phyloP scores from a whole-genome alignment of 2,113 vertebrate genomes.

The Oryzias melastigma region DNA sequence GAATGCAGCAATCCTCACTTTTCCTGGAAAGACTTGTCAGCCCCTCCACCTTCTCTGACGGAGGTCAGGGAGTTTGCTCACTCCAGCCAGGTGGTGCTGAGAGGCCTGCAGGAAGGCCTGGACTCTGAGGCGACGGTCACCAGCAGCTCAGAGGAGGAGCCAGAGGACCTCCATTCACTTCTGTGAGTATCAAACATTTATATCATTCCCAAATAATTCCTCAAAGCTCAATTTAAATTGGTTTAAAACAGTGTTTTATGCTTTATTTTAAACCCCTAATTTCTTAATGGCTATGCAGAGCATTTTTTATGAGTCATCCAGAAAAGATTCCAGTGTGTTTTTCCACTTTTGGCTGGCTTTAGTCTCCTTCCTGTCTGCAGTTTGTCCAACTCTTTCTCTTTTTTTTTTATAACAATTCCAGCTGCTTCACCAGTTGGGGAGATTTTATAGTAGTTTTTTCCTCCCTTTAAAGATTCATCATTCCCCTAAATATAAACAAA shows the following conservation, averaged over 20 bases:
- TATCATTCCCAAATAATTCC: neutral
- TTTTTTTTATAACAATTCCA: conserved; percentile 19
- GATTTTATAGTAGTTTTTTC: conserved; percentile 31
- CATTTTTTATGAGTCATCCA: neutral
- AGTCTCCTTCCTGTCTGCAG: neutral
- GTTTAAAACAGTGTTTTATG: neutral
- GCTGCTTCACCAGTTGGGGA: conserved; percentile 4
- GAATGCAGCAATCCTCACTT: neutral
- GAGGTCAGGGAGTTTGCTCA: conserved; percentile 80
- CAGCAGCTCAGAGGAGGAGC: conserved; percentile 93
- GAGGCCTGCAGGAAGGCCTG: conserved; percentile 79
- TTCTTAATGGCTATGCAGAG: too few species aligned
- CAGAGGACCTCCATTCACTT: conserved; percentile 57
- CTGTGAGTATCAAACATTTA: conserved; percentile 78
- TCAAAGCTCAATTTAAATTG: too few species aligned
- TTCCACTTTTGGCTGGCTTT: neutral
- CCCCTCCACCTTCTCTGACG: conserved; percentile 46
- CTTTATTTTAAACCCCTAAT: neutral
- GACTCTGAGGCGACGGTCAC: conserved; percentile 92
- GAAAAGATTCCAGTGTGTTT: neutral
- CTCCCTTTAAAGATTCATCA: conserved; percentile 5
- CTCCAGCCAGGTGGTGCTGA: conserved; percentile 77
- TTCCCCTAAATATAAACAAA: too few species aligned
- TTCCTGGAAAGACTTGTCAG: conserved; percentile 36
- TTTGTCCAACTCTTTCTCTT: neutral